Percentiles rank a stretch among this genome's conserved stretches.
phyloP scores from a whole-genome alignment of 1,140 invertebrate genomes.

The Scaptomyza pallida region DNA sequence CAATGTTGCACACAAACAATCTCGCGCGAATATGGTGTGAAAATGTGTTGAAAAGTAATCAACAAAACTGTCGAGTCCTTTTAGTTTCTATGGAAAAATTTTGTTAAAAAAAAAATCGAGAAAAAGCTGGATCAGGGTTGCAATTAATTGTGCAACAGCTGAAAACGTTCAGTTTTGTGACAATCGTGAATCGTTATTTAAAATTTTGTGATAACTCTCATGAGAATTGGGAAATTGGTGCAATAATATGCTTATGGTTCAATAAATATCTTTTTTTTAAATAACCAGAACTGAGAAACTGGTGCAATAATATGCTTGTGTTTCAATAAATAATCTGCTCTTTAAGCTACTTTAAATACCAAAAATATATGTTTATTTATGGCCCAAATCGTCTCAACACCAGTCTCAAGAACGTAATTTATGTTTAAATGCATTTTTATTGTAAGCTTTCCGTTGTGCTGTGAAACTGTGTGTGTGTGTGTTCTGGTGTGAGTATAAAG shows the following conservation, averaged over 20 bases:
- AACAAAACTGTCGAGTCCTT: constrained; percentile 40
- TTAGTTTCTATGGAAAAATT: constrained; percentile 6
- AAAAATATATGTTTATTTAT: no score
- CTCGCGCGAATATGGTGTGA: constrained; percentile 45
- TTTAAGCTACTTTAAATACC: background rate
- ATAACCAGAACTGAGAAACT: no score
- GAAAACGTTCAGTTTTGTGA: background rate
- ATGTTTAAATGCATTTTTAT: constrained; percentile 48
- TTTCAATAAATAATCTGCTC: background rate
- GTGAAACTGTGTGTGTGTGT: constrained; percentile 16
- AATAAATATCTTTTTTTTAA: no score
- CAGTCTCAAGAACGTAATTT: constrained; percentile 46
- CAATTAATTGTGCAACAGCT: constrained; percentile 22
- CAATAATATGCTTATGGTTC: no score
- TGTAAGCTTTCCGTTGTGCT: constrained; percentile 42
- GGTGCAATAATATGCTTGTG: no score
- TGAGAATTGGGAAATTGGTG: no score
- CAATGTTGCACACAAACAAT: constrained; percentile 18
- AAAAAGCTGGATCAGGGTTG: constrained; percentile 6
- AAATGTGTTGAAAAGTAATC: constrained; percentile 51
- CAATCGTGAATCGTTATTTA: constrained; percentile 15
- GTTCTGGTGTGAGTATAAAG: background rate
- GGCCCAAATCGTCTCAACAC: no score
- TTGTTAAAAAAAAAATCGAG: background rate
- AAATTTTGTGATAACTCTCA: no score